phyloP scores from a whole-genome alignment of 2,888 invertebrate species.

The Lasioglossum leucozonium region DNA sequence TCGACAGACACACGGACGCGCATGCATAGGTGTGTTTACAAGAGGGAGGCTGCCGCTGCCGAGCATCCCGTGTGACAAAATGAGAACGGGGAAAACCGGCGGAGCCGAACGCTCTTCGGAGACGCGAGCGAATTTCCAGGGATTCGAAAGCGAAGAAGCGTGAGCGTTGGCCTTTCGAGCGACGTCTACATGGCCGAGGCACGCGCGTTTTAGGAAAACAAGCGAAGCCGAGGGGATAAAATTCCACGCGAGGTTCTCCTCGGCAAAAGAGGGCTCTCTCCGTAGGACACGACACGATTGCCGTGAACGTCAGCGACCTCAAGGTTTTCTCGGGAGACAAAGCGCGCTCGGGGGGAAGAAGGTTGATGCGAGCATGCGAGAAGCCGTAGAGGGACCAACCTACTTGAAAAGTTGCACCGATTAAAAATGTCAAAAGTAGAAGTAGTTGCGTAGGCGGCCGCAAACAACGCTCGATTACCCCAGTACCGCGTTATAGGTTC shows the following conservation, averaged over 20 bases:
- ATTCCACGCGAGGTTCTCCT: slow-evolving; percentile 31
- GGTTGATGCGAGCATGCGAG: slow-evolving; percentile 36
- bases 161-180: background rate
- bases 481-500: slow-evolving; percentile 24
- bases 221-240: background rate
- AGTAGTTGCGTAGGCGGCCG: slow-evolving; percentile 68
- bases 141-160: background rate
- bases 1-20: slow-evolving; percentile 41
- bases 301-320: slow-evolving; percentile 21
- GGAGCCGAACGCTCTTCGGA: background rate
- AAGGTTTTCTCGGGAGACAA: slow-evolving; percentile 8
- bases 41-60: slow-evolving; percentile 39
- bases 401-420: slow-evolving; percentile 59
- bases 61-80: slow-evolving; percentile 30
- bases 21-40: slow-evolving; percentile 56
- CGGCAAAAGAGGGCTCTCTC: background rate
- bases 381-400: slow-evolving; percentile 56
- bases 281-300: background rate
- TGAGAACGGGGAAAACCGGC: slow-evolving; percentile 8
- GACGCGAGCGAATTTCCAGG: background rate
- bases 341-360: background rate
- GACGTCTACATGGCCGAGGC: background rate
- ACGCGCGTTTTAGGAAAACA: background rate
- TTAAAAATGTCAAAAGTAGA: slow-evolving; percentile 76
- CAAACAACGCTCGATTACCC: slow-evolving; percentile 58